Conservation (phyloP, 2,113 vertebrate genomes). For the Pimephales promelas region DNA sequence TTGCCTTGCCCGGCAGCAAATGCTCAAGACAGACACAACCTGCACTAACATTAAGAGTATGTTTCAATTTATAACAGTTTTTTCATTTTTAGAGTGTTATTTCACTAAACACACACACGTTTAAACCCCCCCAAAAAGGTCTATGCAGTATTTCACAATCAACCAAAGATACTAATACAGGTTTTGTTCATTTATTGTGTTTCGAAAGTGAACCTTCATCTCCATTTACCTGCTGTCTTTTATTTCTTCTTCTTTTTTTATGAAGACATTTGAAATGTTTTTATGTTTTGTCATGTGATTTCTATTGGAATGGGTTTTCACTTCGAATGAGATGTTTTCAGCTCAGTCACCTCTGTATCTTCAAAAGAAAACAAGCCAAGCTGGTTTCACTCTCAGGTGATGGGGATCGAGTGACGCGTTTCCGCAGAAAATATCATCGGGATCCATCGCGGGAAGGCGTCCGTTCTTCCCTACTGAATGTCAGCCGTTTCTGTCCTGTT, state of each 20-base stretch:
- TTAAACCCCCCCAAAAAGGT: background rate
- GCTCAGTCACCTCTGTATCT: slow-evolving; percentile 39
- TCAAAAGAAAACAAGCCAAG: slow-evolving; percentile 9
- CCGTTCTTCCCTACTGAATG: slow-evolving; percentile 44
- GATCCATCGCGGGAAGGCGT: slow-evolving; percentile 30
- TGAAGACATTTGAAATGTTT: background rate
- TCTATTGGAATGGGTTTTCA: slow-evolving; percentile 10
- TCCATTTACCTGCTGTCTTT: slow-evolving; percentile 44
- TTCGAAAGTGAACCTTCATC: slow-evolving; percentile 21
- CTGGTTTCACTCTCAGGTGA: slow-evolving; percentile 57
- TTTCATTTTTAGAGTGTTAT: background rate
- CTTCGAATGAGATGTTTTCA: background rate
- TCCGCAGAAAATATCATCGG: slow-evolving; percentile 1
- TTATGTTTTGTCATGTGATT: background rate
- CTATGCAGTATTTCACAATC: slow-evolving; percentile 35
- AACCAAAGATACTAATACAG: slow-evolving; percentile 10
- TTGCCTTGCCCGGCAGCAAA: background rate
- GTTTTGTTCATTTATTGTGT: slow-evolving; percentile 6
- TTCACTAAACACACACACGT: background rate
- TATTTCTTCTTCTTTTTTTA: background rate
- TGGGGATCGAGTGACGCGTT: background rate
- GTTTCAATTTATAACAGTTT: background rate
- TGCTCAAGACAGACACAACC: slow-evolving; percentile 13
- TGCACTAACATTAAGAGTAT: slow-evolving; percentile 8
- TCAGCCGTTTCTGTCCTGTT: slow-evolving; percentile 66